These are phyloP conservation scores for Sebastes wilsoni DNA, from an alignment of 2,797 vertebrate genomes.

Conservation along the genomic window DNA sequence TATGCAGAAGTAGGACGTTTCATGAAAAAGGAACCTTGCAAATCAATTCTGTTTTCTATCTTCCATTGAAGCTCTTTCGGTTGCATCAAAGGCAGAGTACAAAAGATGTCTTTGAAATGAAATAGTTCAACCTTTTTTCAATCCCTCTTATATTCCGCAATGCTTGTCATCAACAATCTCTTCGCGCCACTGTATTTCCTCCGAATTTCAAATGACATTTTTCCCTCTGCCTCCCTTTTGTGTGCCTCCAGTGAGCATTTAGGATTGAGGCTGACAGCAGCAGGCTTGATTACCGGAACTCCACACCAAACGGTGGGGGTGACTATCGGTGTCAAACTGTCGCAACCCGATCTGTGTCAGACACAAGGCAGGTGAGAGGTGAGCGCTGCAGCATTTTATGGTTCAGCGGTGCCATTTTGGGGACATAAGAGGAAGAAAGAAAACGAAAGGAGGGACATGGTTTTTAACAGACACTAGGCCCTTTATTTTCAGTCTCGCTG, in stretches of 20 bases:
- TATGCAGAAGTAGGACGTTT: slow-evolving; percentile 29
- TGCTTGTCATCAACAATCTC: slow-evolving; percentile 52
- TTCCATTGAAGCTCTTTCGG: slow-evolving; percentile 23
- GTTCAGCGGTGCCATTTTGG: slow-evolving; percentile 56
- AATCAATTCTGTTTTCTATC: slow-evolving; percentile 53
- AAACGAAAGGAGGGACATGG: slow-evolving; percentile 20
- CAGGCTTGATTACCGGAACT: slow-evolving; percentile 39
- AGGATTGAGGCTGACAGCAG: slow-evolving; percentile 30
- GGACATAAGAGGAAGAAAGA: slow-evolving; percentile 29
- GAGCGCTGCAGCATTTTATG: slow-evolving; percentile 54
- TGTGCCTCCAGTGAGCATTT: slow-evolving; percentile 27
- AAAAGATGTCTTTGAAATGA: slow-evolving; percentile 53
- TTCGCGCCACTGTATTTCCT: slow-evolving; percentile 49
- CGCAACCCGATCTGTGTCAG: slow-evolving; percentile 57
- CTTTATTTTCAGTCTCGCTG: slow-evolving; percentile 14
- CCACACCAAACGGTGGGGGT: slow-evolving; percentile 41
- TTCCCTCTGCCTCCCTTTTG: slow-evolving; percentile 37
- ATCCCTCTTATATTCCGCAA: slow-evolving; percentile 41
- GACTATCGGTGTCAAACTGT: slow-evolving; percentile 45
- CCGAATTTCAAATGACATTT: slow-evolving; percentile 48
- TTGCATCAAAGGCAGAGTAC: slow-evolving; percentile 47
- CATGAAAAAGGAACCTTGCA: slow-evolving; percentile 22
- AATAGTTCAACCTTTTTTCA: slow-evolving; percentile 47
- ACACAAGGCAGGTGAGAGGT: slow-evolving; percentile 61
- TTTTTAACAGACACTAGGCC: slow-evolving; percentile 12